Base-by-base conservation (phyloP, 2,113 vertebrate genomes). In the Syrmaticus mikado region DNA sequence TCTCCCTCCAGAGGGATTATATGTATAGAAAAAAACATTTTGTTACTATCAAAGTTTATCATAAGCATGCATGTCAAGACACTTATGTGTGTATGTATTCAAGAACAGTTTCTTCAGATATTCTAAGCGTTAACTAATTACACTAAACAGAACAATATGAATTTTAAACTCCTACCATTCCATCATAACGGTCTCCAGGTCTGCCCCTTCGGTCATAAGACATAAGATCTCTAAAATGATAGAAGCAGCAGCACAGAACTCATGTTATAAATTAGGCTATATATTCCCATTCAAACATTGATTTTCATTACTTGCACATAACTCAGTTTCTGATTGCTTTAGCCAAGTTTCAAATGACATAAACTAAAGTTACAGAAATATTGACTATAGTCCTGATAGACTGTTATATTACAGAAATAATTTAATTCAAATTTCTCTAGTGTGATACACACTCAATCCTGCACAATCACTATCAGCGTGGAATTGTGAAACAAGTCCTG, bases 121-220 rank as follows among this genome's bases (percentile, higher is more conserved):
- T 48, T 48, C 21, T 22, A 48, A 30, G 38, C 16, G n/a, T 11
- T 43, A 66, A 74, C 38, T 60, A 53, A 58, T 18, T 36, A 70
- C 20, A 40, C 28, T 32, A 28, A 22, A 25, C 25, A 30, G 36
- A 27, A 57, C 32, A 58, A 50, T 13, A 52, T 1, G 30, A 72
- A 82, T 21, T 57, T 21, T 58, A 48, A 68, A 38, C 45, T 68
- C 98, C 98, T 97, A 99, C 99, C 99, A 99, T 99, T 97, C 97
- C 98, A 96, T 99, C 98, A 5, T 99, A 99, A 92, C 99, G 99
- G 94, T 99, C 99, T 93, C 98, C 98, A 85, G 98, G 98, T 97
- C 99, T 98, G 94, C 98, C 98, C 98, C 99, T 98, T 97, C 99
- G 97, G 95, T 99, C 98, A 76, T 98, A 97, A 72, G 96, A 95